Conservation (phyloP, 2,888 invertebrate species). For the Dugesia japonica region DNA sequence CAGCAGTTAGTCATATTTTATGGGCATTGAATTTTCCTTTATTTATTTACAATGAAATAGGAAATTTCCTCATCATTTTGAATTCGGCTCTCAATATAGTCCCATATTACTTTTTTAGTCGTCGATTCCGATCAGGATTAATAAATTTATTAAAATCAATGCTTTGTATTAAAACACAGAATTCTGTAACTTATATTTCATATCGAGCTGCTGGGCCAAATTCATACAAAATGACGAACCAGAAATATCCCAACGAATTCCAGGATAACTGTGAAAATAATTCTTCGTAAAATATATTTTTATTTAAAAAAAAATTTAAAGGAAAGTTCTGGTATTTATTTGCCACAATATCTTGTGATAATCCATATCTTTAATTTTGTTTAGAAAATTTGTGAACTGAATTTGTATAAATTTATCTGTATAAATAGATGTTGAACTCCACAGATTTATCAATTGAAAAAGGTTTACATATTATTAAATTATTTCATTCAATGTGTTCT, state of each 20-base stretch:
- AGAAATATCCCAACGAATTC: slow-evolving; percentile 6
- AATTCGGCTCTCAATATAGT: slow-evolving; percentile 48
- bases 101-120: slow-evolving; percentile 47
- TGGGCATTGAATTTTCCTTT: slow-evolving; percentile 39
- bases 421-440: too few species aligned
- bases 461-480: too few species aligned
- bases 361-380: too few species aligned
- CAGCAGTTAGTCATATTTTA: slow-evolving; percentile 45
- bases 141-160: neutral
- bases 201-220: neutral
- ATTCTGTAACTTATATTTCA: neutral
- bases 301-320: too few species aligned
- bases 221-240: slow-evolving; percentile 13
- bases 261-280: slow-evolving; percentile 8
- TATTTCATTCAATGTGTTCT: too few species aligned
- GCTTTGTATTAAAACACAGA: neutral
- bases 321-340: too few species aligned
- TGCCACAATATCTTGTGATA: too few species aligned
- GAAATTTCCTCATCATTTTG: slow-evolving; percentile 44
- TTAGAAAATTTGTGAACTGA: too few species aligned
- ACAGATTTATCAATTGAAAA: too few species aligned
- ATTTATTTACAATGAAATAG: slow-evolving; percentile 43
- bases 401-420: too few species aligned
- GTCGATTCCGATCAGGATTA: slow-evolving; percentile 44
- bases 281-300: neutral